Evolutionary conservation across 1,140 invertebrate genomes (phyloP).

Genomic region (Sarcophaga peregrina): DNA sequence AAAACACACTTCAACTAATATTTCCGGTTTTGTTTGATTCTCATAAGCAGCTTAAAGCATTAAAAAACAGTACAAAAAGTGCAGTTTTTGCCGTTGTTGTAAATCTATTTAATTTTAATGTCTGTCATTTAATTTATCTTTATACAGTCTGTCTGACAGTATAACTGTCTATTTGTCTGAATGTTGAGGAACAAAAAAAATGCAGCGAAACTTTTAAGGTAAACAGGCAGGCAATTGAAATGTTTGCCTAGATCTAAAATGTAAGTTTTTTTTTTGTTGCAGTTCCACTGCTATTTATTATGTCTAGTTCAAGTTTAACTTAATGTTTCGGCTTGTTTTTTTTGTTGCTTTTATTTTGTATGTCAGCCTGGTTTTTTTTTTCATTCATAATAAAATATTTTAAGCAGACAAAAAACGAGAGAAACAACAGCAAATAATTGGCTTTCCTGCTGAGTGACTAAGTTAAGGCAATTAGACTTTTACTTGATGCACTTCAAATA

Average conservation of each 20-base stretch:
- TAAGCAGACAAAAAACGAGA: background rate
- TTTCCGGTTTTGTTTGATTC: background rate
- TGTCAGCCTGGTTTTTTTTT: background rate
- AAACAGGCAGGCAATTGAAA: constrained; percentile 1
- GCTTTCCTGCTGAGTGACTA: constrained; percentile 17
- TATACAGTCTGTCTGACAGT: background rate
- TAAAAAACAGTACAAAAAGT: background rate
- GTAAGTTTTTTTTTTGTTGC: background rate
- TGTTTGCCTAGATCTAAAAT: constrained; percentile 5
- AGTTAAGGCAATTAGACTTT: background rate
- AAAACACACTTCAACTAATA: background rate
- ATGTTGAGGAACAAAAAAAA: too few relatives aligned
- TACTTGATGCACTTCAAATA: background rate
- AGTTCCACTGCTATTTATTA: background rate
- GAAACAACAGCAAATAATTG: constrained; percentile 1
- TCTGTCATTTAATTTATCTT: constrained; percentile 10
- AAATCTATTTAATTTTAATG: constrained; percentile 10
- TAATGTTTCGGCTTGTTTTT: too few relatives aligned
- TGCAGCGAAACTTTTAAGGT: background rate
- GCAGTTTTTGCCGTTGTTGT: background rate
- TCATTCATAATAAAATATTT: background rate
- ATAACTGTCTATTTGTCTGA: background rate
- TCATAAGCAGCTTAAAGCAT: background rate
- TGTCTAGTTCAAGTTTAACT: constrained; percentile 17
- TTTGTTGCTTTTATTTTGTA: background rate